Evolutionary conservation across 1,140 invertebrate genomes (phyloP).

Genomic region (Aradophagus sp.): DNA sequence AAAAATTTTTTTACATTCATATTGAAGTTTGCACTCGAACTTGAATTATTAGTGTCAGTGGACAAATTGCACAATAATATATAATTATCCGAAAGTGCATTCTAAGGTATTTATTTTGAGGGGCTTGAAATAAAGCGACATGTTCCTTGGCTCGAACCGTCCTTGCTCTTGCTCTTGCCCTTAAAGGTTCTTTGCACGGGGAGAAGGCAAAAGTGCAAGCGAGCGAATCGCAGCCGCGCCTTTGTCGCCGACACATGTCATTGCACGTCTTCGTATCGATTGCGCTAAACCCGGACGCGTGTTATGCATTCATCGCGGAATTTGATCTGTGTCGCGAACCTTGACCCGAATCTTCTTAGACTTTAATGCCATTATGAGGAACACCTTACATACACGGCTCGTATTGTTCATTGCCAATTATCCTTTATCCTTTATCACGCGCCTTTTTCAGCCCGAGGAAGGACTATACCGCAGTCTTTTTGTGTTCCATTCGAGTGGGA

Average conservation of each 20-base stretch:
- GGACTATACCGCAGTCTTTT: not conserved
- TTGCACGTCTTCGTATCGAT: constrained; percentile 54
- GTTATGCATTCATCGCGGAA: constrained; percentile 56
- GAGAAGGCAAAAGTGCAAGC: constrained; percentile 38
- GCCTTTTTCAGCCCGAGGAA: not conserved
- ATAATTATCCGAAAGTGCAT: too few species aligned
- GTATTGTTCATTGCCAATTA: constrained; percentile 43
- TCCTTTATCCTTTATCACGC: constrained; percentile 28
- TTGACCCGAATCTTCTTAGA: constrained; percentile 62
- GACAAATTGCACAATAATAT: too few species aligned
- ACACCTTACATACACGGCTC: constrained; percentile 17
- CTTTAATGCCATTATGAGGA: constrained; percentile 53
- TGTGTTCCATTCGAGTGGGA: too few species aligned
- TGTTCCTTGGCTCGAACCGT: too few species aligned
- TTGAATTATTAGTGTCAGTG: too few species aligned
- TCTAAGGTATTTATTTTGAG: too few species aligned
- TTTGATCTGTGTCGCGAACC: constrained; percentile 59
- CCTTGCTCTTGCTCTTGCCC: constrained; percentile 37
- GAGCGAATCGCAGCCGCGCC: constrained; percentile 15
- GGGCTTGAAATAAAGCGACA: too few species aligned
- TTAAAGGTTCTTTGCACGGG: constrained; percentile 13
- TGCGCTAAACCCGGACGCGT: constrained; percentile 53
- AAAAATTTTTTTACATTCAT: too few species aligned
- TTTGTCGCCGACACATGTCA: constrained; percentile 34
- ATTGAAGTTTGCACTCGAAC: too few species aligned